Percentiles rank a stretch among this genome's conserved stretches.
Conservation (phyloP, 2,113 vertebrate species). For the Spea multiplicata region DNA sequence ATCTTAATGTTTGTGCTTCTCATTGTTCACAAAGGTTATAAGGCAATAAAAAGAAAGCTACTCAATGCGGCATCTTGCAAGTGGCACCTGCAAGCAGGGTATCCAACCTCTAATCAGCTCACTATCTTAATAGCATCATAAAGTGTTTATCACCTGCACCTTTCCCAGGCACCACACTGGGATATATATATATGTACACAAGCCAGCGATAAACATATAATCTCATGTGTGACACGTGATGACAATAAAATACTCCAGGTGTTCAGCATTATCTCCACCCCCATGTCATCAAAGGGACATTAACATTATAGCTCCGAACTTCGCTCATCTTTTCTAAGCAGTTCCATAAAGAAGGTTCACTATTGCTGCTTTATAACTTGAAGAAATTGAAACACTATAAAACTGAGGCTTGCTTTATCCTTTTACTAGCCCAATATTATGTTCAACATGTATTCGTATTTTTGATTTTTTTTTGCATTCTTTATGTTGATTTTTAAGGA, state of each 20-base stretch:
- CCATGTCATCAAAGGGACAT: constrained; percentile 16
- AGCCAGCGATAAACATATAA: constrained; percentile 12
- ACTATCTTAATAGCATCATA: constrained; percentile 41
- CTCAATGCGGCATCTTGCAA: constrained; percentile 28
- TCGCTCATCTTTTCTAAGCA: constrained; percentile 14
- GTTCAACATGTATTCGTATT: no score
- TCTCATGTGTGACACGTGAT: constrained; percentile 24
- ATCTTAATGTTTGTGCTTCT: constrained; percentile 7
- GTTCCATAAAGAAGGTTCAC: neutral
- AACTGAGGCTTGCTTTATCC: no score
- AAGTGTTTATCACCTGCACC: constrained; percentile 28
- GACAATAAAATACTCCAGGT: constrained; percentile 39
- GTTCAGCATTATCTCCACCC: constrained; percentile 17
- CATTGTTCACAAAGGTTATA: constrained; percentile 22
- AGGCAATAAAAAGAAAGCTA: constrained; percentile 19
- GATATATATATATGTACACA: neutral
- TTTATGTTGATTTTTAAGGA: no score
- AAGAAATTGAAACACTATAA: no score
- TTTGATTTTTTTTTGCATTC: no score
- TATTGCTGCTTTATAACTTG: no score
- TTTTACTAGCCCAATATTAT: no score
- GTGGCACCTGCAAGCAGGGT: constrained; percentile 26
- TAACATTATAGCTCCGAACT: constrained; percentile 10
- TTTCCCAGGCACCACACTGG: constrained; percentile 24
- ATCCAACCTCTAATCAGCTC: constrained; percentile 25